Conservation (phyloP, 2,797 vertebrate species). For the Bovichtus variegatus region DNA sequence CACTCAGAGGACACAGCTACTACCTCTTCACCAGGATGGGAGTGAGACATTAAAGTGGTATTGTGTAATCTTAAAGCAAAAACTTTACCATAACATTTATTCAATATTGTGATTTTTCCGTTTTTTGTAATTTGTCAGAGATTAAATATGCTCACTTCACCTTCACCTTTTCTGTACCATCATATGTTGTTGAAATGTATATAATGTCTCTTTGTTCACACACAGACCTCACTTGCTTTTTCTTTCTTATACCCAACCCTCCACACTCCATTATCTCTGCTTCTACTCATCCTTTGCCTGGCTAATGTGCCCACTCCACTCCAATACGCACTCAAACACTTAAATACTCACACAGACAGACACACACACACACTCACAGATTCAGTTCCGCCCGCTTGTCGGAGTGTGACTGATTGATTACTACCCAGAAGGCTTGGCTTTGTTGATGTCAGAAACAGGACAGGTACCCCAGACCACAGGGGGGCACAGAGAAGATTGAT, state of each 20-base stretch:
- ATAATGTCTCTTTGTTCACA: slow-evolving; percentile 16
- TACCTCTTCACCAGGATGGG: background rate
- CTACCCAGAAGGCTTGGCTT: slow-evolving; percentile 82
- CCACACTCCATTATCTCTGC: slow-evolving; percentile 61
- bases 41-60: background rate
- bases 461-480: slow-evolving; percentile 79
- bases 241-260: slow-evolving; percentile 13
- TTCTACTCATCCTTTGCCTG: slow-evolving; percentile 62
- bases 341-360: slow-evolving; percentile 20
- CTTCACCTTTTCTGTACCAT: background rate
- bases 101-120: background rate
- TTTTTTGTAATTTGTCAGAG: background rate
- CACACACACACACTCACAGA: background rate
- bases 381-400: slow-evolving; percentile 79
- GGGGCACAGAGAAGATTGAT: slow-evolving; percentile 76
- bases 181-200: slow-evolving; percentile 2
- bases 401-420: slow-evolving; percentile 83
- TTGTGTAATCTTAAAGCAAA: background rate
- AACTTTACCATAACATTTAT: background rate
- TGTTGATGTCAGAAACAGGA: slow-evolving; percentile 81
- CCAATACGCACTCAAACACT: slow-evolving; percentile 38
- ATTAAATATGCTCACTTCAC: background rate
- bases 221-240: slow-evolving; percentile 16
- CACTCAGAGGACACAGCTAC: slow-evolving; percentile 1
- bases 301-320: slow-evolving; percentile 60